Evolutionary conservation across 1,140 invertebrate species (phyloP).

Genomic region (Parasteatoda tepidariorum): DNA sequence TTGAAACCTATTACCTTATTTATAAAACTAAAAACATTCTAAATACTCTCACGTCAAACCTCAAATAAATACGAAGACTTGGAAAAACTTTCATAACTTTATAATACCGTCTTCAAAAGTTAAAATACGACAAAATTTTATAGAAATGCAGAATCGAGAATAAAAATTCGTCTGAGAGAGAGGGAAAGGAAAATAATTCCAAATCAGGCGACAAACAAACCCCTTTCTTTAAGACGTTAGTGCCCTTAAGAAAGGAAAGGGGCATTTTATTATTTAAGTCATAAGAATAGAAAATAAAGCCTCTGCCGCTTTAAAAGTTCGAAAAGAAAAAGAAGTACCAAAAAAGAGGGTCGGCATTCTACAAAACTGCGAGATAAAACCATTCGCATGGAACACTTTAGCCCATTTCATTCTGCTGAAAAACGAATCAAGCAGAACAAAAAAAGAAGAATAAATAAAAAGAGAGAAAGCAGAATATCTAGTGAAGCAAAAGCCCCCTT

Average conservation of each 20-base stretch:
- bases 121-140: too few relatives aligned
- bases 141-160: too few relatives aligned
- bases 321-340: too few relatives aligned
- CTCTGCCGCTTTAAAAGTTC: slow-evolving; percentile 39
- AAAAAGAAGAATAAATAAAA: background rate
- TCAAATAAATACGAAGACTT: too few relatives aligned
- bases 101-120: too few relatives aligned
- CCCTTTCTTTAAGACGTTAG: background rate
- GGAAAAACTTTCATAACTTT: too few relatives aligned
- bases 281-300: slow-evolving; percentile 18
- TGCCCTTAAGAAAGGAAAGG: background rate
- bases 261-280: slow-evolving; percentile 56
- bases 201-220: slow-evolving; percentile 51
- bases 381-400: slow-evolving; percentile 44
- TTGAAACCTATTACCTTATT: too few relatives aligned
- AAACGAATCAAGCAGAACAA: slow-evolving; percentile 6
- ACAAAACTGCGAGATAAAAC: slow-evolving; percentile 49
- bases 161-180: too few relatives aligned
- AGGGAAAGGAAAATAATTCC: too few relatives aligned
- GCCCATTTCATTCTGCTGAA: slow-evolving; percentile 17
- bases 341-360: slow-evolving; percentile 4
- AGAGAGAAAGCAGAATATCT: background rate
- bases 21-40: too few relatives aligned
- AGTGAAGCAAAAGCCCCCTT: background rate
- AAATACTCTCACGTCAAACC: too few relatives aligned